A percentile compares a stretch with the other conserved stretches of the same genome.
phyloP scores from a whole-genome alignment of 2,888 invertebrate species.

The Pyrrhia umbra region DNA sequence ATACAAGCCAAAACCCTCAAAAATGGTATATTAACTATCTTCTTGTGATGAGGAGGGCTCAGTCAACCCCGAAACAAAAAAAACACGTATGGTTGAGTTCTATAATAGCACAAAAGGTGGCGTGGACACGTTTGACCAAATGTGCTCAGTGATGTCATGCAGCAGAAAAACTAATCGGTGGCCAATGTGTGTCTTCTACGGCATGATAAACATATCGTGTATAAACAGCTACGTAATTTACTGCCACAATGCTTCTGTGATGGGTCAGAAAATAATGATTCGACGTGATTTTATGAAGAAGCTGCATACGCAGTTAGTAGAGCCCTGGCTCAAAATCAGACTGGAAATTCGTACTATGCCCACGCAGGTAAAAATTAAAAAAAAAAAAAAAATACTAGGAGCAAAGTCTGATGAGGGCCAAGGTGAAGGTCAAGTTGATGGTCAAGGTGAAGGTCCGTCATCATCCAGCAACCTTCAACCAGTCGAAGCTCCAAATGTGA shows the following conservation, averaged over 20 bases:
- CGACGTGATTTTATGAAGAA: conserved; percentile 10
- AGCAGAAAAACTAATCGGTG: conserved; percentile 56
- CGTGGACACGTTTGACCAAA: conserved; percentile 58
- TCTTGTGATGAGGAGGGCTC: conserved; percentile 28
- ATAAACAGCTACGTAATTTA: conserved; percentile 21
- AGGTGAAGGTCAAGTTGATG: no score
- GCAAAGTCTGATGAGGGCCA: no score
- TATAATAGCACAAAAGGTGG: conserved; percentile 62
- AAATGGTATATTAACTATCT: conserved; percentile 50
- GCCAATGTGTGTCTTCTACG: conserved; percentile 55
- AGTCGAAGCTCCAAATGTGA: no score
- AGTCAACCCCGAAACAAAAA: conserved; percentile 12
- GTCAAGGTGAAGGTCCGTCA: no score
- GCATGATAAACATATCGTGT: conserved; percentile 57
- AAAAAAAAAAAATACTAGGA: no score
- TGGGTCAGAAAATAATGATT: conserved; percentile 1
- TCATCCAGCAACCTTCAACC: no score
- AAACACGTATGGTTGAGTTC: conserved; percentile 55
- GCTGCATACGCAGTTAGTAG: no score
- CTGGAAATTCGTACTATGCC: no score
- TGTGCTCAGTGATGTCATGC: conserved; percentile 55
- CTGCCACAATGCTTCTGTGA: background rate
- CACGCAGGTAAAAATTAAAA: no score
- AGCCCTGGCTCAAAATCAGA: no score
- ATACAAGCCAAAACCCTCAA: conserved; percentile 61